These are phyloP conservation scores for Zelostemma sp. DNA, from an alignment of 1,140 invertebrate genomes.

Conservation along the genomic window DNA sequence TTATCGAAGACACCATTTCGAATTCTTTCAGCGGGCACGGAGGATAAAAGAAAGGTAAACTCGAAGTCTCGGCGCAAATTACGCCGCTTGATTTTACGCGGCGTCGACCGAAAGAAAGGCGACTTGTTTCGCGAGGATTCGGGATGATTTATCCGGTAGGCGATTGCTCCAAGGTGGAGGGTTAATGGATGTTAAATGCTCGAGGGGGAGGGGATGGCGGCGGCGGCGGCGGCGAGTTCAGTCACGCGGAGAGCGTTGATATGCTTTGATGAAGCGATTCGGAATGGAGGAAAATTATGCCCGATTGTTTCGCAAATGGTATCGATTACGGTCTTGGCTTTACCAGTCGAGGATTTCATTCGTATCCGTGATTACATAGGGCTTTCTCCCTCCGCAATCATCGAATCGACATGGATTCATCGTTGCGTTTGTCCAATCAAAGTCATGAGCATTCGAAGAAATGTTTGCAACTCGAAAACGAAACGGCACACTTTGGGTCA, in stretches of 20 bases:
- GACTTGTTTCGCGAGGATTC: slow-evolving; percentile 31
- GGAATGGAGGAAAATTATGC: slow-evolving; percentile 7
- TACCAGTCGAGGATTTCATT: not conserved
- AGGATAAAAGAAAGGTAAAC: slow-evolving; percentile 46
- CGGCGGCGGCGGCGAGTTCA: slow-evolving; percentile 9
- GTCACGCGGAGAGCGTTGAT: slow-evolving; percentile 22
- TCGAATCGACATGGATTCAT: slow-evolving; percentile 13
- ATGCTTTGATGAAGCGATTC: slow-evolving; percentile 20
- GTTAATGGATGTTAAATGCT: slow-evolving; percentile 43
- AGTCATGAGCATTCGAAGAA: too few species aligned
- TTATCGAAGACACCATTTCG: slow-evolving; percentile 47
- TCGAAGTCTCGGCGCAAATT: slow-evolving; percentile 36
- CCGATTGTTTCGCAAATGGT: slow-evolving; percentile 10
- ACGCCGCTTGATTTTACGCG: slow-evolving; percentile 43
- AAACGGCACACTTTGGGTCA: slow-evolving; percentile 11
- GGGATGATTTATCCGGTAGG: slow-evolving; percentile 39
- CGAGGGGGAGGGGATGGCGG: too few species aligned
- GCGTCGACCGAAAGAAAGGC: slow-evolving; percentile 38
- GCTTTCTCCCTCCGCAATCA: too few species aligned
- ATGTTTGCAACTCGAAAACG: too few species aligned
- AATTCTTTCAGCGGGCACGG: slow-evolving; percentile 36
- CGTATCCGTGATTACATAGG: too few species aligned
- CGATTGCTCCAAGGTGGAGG: slow-evolving; percentile 31
- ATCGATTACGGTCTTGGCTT: not conserved
- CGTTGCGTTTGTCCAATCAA: slow-evolving; percentile 30